Conservation (phyloP, 2,888 invertebrate species). For the Rapana venosa region DNA sequence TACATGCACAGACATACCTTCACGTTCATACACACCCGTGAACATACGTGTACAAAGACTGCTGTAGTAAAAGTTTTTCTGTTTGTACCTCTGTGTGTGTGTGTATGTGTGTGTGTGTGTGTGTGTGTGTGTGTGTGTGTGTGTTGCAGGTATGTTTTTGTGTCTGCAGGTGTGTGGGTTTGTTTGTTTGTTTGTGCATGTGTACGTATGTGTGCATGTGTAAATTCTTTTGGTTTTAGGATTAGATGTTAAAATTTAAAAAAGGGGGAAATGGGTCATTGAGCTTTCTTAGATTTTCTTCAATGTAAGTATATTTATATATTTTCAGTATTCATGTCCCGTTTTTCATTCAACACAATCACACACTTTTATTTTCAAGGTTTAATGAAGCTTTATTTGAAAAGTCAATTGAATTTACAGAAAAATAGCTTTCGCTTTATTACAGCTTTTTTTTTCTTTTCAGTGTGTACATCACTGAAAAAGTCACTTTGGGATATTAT, state of each 20-base stretch:
- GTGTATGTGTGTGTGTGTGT: conserved; percentile 16
- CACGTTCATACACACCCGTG: neutral
- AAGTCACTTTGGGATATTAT: neutral
- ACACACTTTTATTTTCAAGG: neutral
- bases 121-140: neutral
- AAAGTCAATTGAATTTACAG: no score
- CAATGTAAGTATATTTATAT: neutral
- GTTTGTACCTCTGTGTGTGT: neutral
- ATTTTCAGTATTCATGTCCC: neutral
- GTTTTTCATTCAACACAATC: neutral
- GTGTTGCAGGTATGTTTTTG: neutral
- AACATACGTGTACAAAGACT: neutral
- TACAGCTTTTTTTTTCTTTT: neutral
- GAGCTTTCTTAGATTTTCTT: neutral
- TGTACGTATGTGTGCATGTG: neutral
- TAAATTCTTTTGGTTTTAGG: no score
- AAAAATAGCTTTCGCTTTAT: neutral
- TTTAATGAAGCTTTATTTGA: neutral
- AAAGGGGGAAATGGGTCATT: neutral
- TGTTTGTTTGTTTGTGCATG: neutral
- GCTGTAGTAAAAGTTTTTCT: neutral
- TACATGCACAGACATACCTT: no score
- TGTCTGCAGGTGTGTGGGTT: neutral
- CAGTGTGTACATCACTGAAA: neutral
- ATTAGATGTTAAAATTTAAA: neutral